Base-by-base conservation (phyloP, 2,113 vertebrate genomes). In the Ammodytes dubius region DNA sequence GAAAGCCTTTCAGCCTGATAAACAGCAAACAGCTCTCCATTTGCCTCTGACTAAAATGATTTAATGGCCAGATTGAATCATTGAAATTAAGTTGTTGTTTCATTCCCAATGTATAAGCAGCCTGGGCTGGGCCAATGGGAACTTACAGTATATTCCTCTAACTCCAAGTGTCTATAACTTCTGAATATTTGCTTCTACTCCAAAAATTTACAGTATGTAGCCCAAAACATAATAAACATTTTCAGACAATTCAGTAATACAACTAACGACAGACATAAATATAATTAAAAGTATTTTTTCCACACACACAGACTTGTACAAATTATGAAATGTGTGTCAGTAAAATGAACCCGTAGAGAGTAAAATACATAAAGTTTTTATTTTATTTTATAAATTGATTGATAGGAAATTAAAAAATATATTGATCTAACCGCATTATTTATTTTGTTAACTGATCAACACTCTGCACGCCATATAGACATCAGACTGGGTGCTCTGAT, bases 1-100 rank as follows among this genome's bases (percentile, higher is more conserved):
- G 85, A 78, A 92, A 93, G 87, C 86, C 85, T 89, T 88, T 88
- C 81, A 87, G 89, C 79, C 80, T 87, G 92, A 95, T 94, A 93
- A 95, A 94, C 92, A 93, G 87, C 90, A 93, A 92, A 91, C 93
- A 87, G 84, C 88, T 91, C 81, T 93, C 90, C 89, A 92, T 91
- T 91, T 90, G 90, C 85, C 80, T 92, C 91, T 70, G 83, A 88
- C 91, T 93, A 85, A 93, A 94, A 89, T 88, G 90, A 87, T 91
- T 94, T 93, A 93, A 93, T 94, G 92, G 92, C 87, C 83, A 73
- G 81, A 91, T 88, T 88, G 84, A 91, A 88, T 92, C 77, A 74
- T 82, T 74, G 89, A 83, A 92, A 94, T 93, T 92, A 93, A 93
- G 86, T 87, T 90, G 88, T 74, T 89, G 88, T 85, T 88, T 92